Conservation (phyloP, 1,140 invertebrate genomes). For the Zaprionus lachaisei region DNA sequence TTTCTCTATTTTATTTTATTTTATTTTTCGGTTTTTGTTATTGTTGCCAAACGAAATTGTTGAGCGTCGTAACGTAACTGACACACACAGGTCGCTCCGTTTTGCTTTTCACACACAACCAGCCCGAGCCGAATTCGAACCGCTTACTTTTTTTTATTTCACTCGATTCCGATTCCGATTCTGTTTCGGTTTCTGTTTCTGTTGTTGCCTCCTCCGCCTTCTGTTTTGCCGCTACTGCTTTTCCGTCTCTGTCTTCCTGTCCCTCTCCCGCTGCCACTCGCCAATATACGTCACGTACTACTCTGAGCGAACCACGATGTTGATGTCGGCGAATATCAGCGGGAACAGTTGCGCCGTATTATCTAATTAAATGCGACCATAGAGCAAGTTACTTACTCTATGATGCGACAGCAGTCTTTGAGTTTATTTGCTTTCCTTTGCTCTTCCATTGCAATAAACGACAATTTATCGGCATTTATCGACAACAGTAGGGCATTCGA, state of each 20-base stretch:
- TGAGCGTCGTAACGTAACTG: conserved; percentile 33
- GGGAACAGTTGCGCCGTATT: conserved; percentile 26
- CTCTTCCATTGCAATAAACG: not conserved
- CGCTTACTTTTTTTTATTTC: conserved; percentile 38
- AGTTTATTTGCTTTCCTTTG: conserved; percentile 2
- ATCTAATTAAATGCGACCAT: conserved; percentile 37
- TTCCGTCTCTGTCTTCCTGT: not conserved
- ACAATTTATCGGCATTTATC: conserved; percentile 1
- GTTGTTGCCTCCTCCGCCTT: conserved; percentile 12
- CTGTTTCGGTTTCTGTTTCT: conserved; percentile 1
- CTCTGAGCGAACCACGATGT: conserved; percentile 19
- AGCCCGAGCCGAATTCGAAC: conserved; percentile 25
- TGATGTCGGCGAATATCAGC: conserved; percentile 42
- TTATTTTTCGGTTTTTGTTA: not conserved
- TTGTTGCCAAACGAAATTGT: conserved; percentile 30
- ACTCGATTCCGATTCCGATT: conserved; percentile 26
- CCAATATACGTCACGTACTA: conserved; percentile 25
- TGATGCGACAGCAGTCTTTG: conserved; percentile 7
- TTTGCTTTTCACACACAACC: conserved; percentile 25
- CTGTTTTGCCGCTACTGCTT: conserved; percentile 7
- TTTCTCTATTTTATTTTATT: not conserved
- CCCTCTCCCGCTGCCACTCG: conserved; percentile 26
- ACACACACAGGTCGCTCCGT: conserved; percentile 2
- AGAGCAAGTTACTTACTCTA: conserved; percentile 25
- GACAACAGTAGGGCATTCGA: not conserved